These are phyloP conservation scores for Megaceryle torquata DNA, from an alignment of 2,113 vertebrate species.

Conservation along the genomic window DNA sequence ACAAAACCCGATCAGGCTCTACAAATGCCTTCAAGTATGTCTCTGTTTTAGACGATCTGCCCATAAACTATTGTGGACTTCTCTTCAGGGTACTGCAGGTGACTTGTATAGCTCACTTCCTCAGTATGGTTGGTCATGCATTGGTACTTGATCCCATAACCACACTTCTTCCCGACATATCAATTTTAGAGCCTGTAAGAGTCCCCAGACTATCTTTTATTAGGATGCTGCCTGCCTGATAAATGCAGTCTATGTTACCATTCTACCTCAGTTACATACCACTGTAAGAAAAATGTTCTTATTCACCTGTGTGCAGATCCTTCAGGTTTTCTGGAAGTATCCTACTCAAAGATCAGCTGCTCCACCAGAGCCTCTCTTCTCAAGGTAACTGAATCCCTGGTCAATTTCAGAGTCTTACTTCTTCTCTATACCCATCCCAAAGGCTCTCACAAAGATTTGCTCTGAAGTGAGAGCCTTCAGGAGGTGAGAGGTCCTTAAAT, in stretches of 20 bases:
- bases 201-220: background rate
- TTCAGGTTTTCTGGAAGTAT: background rate
- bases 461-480: background rate
- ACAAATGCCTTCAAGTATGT: background rate
- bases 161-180: background rate
- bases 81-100: background rate
- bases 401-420: background rate
- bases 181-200: background rate
- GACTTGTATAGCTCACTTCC: background rate
- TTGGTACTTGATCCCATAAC: background rate
- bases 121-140: background rate
- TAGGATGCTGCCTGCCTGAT: background rate
- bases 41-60: background rate
- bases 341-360: background rate
- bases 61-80: background rate
- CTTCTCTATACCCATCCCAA: background rate
- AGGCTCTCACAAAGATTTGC: background rate
- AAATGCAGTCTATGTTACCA: background rate
- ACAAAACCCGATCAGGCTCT: accelerated
- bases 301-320: background rate
- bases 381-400: background rate
- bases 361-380: background rate
- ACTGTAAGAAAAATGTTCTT: background rate
- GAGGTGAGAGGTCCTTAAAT: background rate
- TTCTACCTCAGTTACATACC: background rate